Evolutionary conservation across 1,140 invertebrate genomes (phyloP), one percentile per base, ranked within the genome.

Genomic region (Steinernema khuongi): DNA sequence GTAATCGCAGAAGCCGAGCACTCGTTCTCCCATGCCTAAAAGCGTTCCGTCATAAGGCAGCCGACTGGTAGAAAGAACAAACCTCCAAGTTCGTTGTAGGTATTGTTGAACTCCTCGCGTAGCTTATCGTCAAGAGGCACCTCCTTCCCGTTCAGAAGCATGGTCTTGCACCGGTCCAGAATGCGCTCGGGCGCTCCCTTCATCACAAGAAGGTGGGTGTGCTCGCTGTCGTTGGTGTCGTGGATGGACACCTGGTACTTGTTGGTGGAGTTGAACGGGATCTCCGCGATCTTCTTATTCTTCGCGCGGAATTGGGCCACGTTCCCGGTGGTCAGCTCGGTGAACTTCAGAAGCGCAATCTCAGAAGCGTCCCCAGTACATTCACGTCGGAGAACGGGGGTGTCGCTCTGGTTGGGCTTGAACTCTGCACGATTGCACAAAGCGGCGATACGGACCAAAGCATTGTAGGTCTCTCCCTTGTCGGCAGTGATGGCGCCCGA

Each of bases 161-260:
- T 96, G 29, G 92, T 94, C 44, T 91, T 90, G 88, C 94, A 97
- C 32, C 94, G 89, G 85, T 98, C 96, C 72, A 98, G 88, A 81
- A 99, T 96, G 81, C 95, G 90, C 87, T 99, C 96, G 0, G 96
- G 96, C 2, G 96, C 96, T 33, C 96, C 96, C 89, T 99, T 99
- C 96, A 99, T 98, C n/a, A 97, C 94, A 77, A 98, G 88, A 79
- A 96, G 87, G 86, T 94, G 92, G 67, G 93, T 89, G n/a, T n/a
- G n/a, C n/a, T n/a, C n/a, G 2, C 92, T 92, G 86, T 91, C 92
- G 14, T 91, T 87, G 85, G 90, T 92, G 81, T 96, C 93, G 85
- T 98, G 95, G 77, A 97, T 90, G 1, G 94, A 97, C 32, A 95
- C 92, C 69, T 80, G 78, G 30, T 71, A 79, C 60, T 79, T 79